Conservation (phyloP, 2,797 vertebrate species). For the Erethizon dorsatum region DNA sequence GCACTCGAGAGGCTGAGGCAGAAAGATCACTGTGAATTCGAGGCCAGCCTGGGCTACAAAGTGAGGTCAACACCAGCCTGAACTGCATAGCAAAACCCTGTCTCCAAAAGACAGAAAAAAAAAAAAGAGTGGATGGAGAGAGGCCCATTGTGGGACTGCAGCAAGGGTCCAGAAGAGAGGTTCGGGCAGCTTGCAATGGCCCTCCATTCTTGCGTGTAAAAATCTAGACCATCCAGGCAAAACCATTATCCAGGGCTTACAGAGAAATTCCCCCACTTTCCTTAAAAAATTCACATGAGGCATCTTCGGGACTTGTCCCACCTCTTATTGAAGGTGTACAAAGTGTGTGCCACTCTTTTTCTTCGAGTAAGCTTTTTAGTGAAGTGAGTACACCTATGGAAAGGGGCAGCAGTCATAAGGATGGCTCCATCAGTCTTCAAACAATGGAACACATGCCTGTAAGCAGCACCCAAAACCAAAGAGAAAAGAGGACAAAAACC, state of each 20-base stretch:
- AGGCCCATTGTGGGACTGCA: not conserved
- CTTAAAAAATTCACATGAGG: not conserved
- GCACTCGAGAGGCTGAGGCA: not conserved
- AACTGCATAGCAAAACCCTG: too few species aligned
- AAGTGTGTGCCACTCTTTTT: not conserved
- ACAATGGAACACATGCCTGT: not conserved
- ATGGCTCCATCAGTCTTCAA: not conserved
- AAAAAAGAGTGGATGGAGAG: not conserved
- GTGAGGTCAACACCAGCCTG: not conserved
- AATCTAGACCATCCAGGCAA: not conserved
- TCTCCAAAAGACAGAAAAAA: not conserved
- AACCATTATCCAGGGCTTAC: not conserved
- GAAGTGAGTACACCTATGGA: not conserved
- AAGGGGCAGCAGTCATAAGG: not conserved
- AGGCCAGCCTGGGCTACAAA: not conserved
- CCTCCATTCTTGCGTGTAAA: not conserved
- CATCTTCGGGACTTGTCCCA: not conserved
- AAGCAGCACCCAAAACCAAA: not conserved
- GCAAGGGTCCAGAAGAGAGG: not conserved
- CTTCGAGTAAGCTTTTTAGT: not conserved
- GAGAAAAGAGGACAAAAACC: not conserved
- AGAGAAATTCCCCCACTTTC: not conserved
- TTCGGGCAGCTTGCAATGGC: not conserved
- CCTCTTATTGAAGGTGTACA: not conserved
- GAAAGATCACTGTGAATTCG: not conserved